These are phyloP conservation scores for Strigops habroptila DNA, from an alignment of 2,113 vertebrate genomes.

Conservation along the genomic window DNA sequence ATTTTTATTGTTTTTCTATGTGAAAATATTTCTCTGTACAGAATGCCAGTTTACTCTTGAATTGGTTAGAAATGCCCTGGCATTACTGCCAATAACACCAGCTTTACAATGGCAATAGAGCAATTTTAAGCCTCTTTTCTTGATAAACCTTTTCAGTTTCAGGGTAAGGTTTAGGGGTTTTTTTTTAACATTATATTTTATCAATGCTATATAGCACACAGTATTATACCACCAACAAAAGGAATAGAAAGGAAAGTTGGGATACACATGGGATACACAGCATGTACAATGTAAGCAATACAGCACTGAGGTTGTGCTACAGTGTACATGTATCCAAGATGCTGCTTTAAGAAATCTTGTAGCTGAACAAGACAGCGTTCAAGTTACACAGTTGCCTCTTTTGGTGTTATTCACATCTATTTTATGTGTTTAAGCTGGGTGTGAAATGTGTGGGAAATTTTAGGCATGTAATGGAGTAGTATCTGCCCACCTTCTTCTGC, in stretches of 20 bases:
- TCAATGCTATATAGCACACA: fast-evolving
- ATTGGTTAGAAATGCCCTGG: not conserved
- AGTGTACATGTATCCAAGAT: not conserved
- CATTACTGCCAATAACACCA: not conserved
- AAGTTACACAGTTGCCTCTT: not conserved
- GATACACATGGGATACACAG: fast-evolving
- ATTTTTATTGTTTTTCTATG: not conserved
- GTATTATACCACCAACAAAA: not conserved
- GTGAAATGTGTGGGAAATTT: not conserved
- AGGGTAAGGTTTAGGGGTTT: not conserved
- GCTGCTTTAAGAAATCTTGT: not conserved
- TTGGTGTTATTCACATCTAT: not conserved
- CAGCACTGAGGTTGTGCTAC: not conserved
- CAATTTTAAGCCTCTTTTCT: not conserved
- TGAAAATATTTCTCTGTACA: not conserved
- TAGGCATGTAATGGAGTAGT: not conserved
- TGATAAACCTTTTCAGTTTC: not conserved
- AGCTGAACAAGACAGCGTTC: not conserved
- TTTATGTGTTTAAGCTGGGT: not conserved
- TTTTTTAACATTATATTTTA: not conserved
- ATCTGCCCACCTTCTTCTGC: not conserved
- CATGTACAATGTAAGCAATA: not conserved
- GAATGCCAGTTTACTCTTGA: not conserved
- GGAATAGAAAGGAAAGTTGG: not conserved
- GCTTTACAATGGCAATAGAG: not conserved